Evolutionary conservation across 1,140 invertebrate species (phyloP), one percentile per base, ranked within the genome.

Genomic region (Drosophila sulfurigaster): DNA sequence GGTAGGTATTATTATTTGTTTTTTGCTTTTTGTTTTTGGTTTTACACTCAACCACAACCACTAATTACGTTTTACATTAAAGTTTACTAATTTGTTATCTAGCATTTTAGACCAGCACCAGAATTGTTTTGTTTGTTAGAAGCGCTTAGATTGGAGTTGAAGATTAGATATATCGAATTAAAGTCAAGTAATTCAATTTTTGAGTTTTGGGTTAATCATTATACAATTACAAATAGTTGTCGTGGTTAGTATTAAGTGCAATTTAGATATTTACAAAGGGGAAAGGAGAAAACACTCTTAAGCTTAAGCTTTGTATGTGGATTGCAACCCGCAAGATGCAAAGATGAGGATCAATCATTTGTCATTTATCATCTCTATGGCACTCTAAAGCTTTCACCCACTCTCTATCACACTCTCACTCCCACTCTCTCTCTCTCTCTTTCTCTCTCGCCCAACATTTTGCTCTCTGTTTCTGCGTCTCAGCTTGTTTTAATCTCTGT

Each of bases 61-160:
- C 71, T 74, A 74, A 68, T 68, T 73, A 60, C 59, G 43, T 13
- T 57, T 25, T 48, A 49, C 30, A 32, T 6, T 32, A 58, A 52
- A 15, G 57, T 74, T 28, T 64, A 7, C 4, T 68, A 46, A 54
- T 62, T 60, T 28, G 62, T 69, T 62, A 11, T 79, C 63, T 81
- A 85, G 82, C 66, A 64, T 72, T 25, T 46, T 58, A 80, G 81
- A 83, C 83, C 82, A 87, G 82, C 82, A 87, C 82, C 82, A 72
- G 68, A 60, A 71, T 65, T 74, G 73, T 25, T 25, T 25, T 48
- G 20, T 48, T 71, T 82, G 70, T 87, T 88, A 87, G 83, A 88
- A 87, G 83, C 83, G 73, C 80, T 82, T 83, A 69, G 73, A 83
- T 87, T 80, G 73, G 60, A 80, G 57, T 57, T 81, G 45, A 60